Conservation (phyloP, 2,797 vertebrate species). For the Cephalopachus bancanus region DNA sequence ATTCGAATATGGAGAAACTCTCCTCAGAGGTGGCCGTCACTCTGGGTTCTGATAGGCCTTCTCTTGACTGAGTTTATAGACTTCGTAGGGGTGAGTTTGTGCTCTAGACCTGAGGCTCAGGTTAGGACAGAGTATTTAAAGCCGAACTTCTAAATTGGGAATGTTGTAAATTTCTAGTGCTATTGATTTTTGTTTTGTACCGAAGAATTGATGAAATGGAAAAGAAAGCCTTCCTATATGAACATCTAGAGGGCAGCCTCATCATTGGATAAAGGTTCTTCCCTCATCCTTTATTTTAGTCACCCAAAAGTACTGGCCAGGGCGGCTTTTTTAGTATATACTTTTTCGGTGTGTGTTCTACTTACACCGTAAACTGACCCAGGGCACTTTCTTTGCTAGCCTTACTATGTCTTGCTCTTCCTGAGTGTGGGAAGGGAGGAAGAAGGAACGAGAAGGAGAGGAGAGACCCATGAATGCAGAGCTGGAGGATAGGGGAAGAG, state of each 20-base stretch:
- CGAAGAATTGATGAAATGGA: slow-evolving; percentile 29
- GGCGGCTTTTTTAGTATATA: background rate
- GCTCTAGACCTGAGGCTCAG: background rate
- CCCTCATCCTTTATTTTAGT: background rate
- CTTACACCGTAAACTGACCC: background rate
- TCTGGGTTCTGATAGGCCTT: background rate
- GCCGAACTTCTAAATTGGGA: slow-evolving; percentile 46
- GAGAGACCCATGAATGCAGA: background rate
- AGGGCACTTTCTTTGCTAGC: background rate
- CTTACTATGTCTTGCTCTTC: background rate
- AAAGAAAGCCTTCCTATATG: slow-evolving; percentile 12
- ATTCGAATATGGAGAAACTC: background rate
- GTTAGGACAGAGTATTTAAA: background rate
- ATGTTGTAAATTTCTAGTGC: slow-evolving; percentile 50
- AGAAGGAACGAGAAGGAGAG: background rate
- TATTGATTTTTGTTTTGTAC: slow-evolving; percentile 70
- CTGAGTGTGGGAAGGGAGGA: background rate
- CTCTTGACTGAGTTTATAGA: background rate
- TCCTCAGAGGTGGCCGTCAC: background rate
- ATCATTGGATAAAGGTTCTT: background rate
- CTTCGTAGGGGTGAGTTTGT: background rate
- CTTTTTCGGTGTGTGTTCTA: background rate
- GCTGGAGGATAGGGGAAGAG: background rate
- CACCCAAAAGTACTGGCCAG: fast-evolving
- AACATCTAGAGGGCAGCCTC: background rate